Base-by-base conservation (phyloP, 2,113 vertebrate genomes). In the Brachyistius frenatus region DNA sequence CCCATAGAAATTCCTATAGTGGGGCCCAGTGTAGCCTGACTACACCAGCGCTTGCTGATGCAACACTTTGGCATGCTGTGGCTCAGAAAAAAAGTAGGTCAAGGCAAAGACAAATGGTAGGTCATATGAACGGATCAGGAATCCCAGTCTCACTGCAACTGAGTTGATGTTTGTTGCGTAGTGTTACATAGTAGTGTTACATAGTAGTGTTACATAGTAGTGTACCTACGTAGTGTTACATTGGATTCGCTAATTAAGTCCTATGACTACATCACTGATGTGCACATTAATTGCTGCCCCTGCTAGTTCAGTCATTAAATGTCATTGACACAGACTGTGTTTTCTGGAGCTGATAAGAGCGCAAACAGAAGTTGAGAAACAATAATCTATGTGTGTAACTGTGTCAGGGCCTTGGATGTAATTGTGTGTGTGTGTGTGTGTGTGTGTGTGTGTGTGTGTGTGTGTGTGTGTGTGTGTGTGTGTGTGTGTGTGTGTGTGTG, bases 361-460 rank as follows among this genome's bases (percentile, higher is more conserved):
- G 73, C 82, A 88, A 86, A 87, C 82, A 86, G 31, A 16, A 39
- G 53, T 83, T 87, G 80, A 66, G 68, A 88, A 88, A 87, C 80
- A 68, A 69, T 76, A 57, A 33, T 5, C 6, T 23, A 62, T 37
- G 53, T 70, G 41, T 44, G 41, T 11, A 13, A 9, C 2, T 11
- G 11, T 44, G 41, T 44, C 41, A 44, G 41, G 3, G 13, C 9
- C 41, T 11, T 44, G 10, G 2, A 44, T 44, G 41, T 44, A 52
- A 62, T 67, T 78, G 44, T 41, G 31, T 73, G 35, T 31, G 16
- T 23, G 23, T 23, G 23, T 23, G 23, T 23, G 23, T 23, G 23
- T 23, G 23, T 23, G 23, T 23, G 23, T 23, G 23, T 23, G 23
- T 23, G 23, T 23, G 23, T 23, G 23, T 23, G 23, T 23, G 23